Conservation (phyloP, 2,797 vertebrate species). For the Dendrocincla tyrannina region DNA sequence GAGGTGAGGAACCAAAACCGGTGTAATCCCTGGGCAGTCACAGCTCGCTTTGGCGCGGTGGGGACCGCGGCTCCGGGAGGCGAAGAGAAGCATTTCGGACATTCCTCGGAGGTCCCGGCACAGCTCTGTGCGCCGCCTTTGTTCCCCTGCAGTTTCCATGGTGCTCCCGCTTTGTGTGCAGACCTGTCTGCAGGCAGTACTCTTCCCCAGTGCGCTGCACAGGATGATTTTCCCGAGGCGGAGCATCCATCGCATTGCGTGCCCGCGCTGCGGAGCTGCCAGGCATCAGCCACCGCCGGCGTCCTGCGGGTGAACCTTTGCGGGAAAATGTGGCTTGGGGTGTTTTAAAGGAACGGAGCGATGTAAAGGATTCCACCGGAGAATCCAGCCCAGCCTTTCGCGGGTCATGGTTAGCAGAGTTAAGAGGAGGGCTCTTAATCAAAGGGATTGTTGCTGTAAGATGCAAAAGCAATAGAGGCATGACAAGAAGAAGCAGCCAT, state of each 20-base stretch:
- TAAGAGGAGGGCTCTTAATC: background rate
- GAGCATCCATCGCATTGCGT: background rate
- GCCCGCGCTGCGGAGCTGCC: background rate
- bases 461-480: background rate
- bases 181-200: background rate
- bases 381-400: background rate
- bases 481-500: background rate
- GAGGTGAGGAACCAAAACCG: background rate
- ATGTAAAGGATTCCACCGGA: background rate
- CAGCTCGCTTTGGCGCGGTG: fast-evolving
- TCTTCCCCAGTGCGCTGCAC: background rate
- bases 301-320: background rate
- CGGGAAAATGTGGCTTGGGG: fast-evolving
- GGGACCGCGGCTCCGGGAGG: background rate
- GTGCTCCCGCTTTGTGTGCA: slow-evolving; percentile 5
- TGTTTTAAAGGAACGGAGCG: background rate
- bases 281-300: background rate
- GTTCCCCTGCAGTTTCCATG: slow-evolving; percentile 46
- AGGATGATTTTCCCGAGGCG: background rate
- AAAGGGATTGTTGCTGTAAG: background rate
- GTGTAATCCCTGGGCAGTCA: background rate
- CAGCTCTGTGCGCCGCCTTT: background rate
- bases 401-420: fast-evolving
- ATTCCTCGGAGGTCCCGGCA: background rate
- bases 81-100: background rate